phyloP scores from a whole-genome alignment of 1,140 invertebrate genomes.

The Drosophila repleta region DNA sequence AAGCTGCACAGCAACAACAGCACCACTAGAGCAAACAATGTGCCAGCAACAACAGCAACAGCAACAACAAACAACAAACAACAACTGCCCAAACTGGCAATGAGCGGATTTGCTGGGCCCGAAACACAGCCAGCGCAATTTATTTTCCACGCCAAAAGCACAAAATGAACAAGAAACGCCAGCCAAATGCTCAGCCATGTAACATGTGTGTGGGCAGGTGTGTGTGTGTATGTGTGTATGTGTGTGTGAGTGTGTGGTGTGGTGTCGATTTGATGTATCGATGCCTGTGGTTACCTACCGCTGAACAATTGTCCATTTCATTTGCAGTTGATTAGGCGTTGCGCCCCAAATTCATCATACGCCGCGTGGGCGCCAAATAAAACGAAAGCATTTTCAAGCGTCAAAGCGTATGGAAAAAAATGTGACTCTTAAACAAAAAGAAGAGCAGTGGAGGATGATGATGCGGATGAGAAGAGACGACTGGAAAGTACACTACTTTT shows the following conservation, averaged over 20 bases:
- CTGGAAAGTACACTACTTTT: no score
- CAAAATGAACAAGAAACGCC: constrained; percentile 58
- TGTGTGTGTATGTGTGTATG: constrained; percentile 25
- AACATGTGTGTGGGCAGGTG: constrained; percentile 30
- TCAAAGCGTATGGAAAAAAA: constrained; percentile 13
- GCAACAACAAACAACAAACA: constrained; percentile 31
- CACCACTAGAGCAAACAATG: constrained; percentile 29
- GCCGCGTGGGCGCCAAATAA: constrained; percentile 47
- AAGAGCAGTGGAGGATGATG: no score
- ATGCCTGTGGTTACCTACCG: constrained; percentile 68
- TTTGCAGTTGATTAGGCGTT: constrained; percentile 78
- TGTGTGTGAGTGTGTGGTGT: constrained; percentile 35
- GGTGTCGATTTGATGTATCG: constrained; percentile 79
- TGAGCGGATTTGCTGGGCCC: constrained; percentile 76
- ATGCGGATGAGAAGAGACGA: no score
- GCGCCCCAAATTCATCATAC: constrained; percentile 73
- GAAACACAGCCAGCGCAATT: constrained; percentile 74
- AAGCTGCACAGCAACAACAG: constrained; percentile 50
- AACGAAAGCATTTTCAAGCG: constrained; percentile 12
- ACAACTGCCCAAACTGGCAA: constrained; percentile 63
- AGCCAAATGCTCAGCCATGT: constrained; percentile 28
- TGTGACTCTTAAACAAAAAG: background rate
- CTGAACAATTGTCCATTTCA: constrained; percentile 77
- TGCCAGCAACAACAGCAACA: constrained; percentile 19
- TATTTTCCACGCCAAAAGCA: constrained; percentile 71